A percentile compares a stretch with the other conserved stretches of the same genome.
Conservation (phyloP, 2,888 invertebrate genomes). For the Amaurobius ferox region DNA sequence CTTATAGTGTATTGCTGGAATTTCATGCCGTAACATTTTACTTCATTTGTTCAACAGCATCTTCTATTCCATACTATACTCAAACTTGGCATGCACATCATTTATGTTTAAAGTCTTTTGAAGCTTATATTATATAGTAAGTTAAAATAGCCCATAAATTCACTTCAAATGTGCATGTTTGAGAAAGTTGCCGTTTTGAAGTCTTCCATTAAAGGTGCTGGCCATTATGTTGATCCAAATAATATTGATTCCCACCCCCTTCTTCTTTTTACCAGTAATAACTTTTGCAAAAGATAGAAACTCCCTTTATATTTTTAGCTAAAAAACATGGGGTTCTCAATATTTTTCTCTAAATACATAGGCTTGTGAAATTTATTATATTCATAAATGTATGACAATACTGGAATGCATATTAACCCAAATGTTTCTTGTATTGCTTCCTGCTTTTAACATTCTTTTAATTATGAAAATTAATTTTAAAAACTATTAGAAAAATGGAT, state of each 20-base stretch:
- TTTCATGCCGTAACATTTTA: constrained; percentile 16
- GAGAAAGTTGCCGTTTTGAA: constrained; percentile 8
- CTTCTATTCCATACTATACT: background rate
- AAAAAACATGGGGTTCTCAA: background rate
- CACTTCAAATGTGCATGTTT: background rate
- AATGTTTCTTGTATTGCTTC: too few relatives aligned
- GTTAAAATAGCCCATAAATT: too few relatives aligned
- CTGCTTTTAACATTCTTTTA: too few relatives aligned
- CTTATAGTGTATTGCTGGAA: constrained; percentile 24
- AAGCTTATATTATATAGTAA: background rate
- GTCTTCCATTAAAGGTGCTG: constrained; percentile 37
- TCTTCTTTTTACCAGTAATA: too few relatives aligned
- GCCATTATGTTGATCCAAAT: constrained; percentile 10
- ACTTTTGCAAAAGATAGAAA: too few relatives aligned
- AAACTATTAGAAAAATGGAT: too few relatives aligned
- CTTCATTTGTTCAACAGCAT: constrained; percentile 21
- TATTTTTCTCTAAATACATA: too few relatives aligned
- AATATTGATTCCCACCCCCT: background rate
- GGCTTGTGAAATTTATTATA: too few relatives aligned
- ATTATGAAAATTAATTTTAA: too few relatives aligned
- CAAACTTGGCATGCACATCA: background rate
- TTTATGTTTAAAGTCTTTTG: background rate
- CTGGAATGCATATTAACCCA: too few relatives aligned
- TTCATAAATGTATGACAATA: too few relatives aligned
- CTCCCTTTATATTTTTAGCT: background rate